These are phyloP conservation scores for Menura novaehollandiae DNA, from an alignment of 2,113 vertebrate species.

Conservation along the genomic window DNA sequence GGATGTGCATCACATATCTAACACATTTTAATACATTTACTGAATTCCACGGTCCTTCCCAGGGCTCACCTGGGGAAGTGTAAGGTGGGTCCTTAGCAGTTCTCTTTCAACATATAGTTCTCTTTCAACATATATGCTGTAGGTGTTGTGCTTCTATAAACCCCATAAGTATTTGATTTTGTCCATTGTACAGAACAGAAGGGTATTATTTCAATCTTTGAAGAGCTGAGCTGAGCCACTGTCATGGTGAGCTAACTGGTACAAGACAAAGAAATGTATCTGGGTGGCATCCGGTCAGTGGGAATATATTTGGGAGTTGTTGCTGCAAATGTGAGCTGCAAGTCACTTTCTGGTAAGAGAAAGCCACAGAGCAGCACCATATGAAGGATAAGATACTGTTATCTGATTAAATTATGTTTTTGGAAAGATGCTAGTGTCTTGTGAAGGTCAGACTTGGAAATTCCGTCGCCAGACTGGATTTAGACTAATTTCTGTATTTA, in stretches of 20 bases:
- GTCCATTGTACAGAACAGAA: not conserved
- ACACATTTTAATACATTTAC: not conserved
- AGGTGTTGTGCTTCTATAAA: not conserved
- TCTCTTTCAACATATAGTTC: not conserved
- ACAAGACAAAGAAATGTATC: not conserved
- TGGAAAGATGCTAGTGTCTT: not conserved
- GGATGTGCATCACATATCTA: not conserved
- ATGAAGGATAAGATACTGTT: not conserved
- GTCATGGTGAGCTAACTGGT: not conserved
- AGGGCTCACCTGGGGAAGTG: not conserved
- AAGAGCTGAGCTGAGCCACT: not conserved
- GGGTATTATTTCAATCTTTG: not conserved
- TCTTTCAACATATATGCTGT: not conserved
- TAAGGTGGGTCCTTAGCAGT: not conserved
- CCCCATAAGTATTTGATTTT: not conserved
- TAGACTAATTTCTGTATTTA: not conserved
- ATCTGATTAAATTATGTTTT: not conserved
- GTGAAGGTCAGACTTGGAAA: not conserved
- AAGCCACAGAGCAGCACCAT: not conserved
- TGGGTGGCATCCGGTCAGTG: not conserved
- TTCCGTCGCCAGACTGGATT: not conserved
- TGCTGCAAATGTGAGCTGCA: not conserved
- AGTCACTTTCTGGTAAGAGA: not conserved
- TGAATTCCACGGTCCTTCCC: not conserved
- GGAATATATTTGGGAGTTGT: not conserved